Evolutionary conservation across 2,888 invertebrate genomes (phyloP), one percentile per base, ranked within the genome.

Genomic region (Capitulum mitella): DNA sequence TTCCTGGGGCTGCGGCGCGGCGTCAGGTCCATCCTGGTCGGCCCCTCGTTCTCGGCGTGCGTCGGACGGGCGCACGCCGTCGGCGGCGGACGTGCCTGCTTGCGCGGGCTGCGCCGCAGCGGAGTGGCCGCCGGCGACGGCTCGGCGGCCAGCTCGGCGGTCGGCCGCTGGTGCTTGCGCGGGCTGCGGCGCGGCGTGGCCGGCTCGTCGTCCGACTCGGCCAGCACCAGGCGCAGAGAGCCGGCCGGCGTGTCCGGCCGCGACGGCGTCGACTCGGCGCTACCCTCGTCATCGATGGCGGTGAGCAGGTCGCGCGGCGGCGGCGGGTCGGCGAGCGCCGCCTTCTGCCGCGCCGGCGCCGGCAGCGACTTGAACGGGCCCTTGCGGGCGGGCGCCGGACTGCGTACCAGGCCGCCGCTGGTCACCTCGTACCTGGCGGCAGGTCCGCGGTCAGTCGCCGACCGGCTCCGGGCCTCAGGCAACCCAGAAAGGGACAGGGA

Each of bases 1-100:
- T 70, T 70, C 19, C 70, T 16, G 10, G 70, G 70, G 40, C 70
- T 70, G 70, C 70, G 70, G 70, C 70, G 70, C 22, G 70, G 70
- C 37, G 70, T 40, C 37, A 70, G 70, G 10, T 37, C 12, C 37
- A 40, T 22, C 19, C 70, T 22, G 10, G 70, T 70, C 10, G 70
- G 70, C 3, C 70, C 70, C 70, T 70, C 70, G 70, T 40, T 70
- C 26, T 37, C 70, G 26, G 70, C 70, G 37, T 70, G 70, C 16
- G 70, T 70, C 8, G 70, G 70, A 43, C 26, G 29, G 19, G 37
- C 37, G 40, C 26, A 40, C 40, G 40, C 37, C 26, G 29, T 10
- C 70, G 70, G 70, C 37, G 37, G 37, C 37, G 29, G 58, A 3
- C 70, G 70, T 12, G 3, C 22, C 70, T 2, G 37, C 26, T 70